Base-by-base conservation (phyloP, 1,140 invertebrate species). In the Drosophila busckii region DNA sequence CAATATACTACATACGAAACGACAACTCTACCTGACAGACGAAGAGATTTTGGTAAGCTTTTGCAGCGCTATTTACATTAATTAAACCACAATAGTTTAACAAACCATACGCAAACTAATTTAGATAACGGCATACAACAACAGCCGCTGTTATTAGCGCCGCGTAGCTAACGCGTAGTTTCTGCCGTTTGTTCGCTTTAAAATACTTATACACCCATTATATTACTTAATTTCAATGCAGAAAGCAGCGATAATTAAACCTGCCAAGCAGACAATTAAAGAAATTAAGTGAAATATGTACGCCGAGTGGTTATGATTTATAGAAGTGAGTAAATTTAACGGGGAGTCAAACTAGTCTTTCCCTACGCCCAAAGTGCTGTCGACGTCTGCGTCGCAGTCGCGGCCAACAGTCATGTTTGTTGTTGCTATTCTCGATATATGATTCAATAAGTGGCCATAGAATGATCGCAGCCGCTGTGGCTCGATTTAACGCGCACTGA, bases 351-450 rank as follows among this genome's bases (percentile, higher is more conserved):
- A 50, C 40, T 29, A 28, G 29, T 38, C 38, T 49, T 10, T 31
- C 46, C 45, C 66, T 61, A 65, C 65, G 71, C 61, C 71, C 54
- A 41, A 70, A 37, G 59, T 59, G 58, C 70, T 63, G 69, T 62
- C 32, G 9, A 34, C 59, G 56, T 23, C 34, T 31, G 35, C 52
- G 50, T 41, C 54, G 48, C 35, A 34, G 35, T 42, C 32, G 41
- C 41, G 6, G 31, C 23, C 31, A 16, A 45, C 42, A 69, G 49
- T 46, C 50, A 46, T 56, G 58, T 58, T 82, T 82, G 70, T 85
- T 85, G 83, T 85, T 85, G 83, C 83, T 85, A 85, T 85, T 85
- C 76, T 85, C 69, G 71, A 85, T 71, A 85, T 73, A 85, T 85
- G 83, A 85, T 85, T 84, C 83, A 85, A 84, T 58, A 70, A 70